phyloP scores from a whole-genome alignment of 64 coral and sea anemone genomes.

The Astreopora myriophthalma region DNA sequence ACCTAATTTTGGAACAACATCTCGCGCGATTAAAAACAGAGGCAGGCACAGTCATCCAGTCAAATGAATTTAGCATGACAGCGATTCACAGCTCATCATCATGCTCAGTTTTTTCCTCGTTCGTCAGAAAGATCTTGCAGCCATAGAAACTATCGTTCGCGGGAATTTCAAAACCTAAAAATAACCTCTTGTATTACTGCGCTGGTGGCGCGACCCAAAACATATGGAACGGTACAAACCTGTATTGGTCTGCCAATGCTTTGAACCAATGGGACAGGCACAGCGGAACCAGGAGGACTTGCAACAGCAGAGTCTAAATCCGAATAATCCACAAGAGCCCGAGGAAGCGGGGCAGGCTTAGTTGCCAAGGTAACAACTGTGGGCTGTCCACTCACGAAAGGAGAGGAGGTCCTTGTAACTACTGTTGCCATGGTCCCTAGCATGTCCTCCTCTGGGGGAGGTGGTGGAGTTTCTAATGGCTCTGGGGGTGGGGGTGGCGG shows the following conservation, averaged over 20 bases:
- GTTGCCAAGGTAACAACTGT: background rate
- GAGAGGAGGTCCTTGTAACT: background rate
- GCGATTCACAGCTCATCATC: too few species aligned
- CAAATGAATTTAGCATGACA: too few species aligned
- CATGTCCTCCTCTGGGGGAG: constrained; percentile 51
- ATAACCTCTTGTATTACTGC: too few species aligned
- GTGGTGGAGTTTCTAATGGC: constrained; percentile 61
- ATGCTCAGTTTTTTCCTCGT: too few species aligned
- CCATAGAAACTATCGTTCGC: too few species aligned
- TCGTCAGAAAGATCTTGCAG: too few species aligned
- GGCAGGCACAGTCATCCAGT: too few species aligned
- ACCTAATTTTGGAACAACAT: too few species aligned
- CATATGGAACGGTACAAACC: background rate
- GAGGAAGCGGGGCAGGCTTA: background rate
- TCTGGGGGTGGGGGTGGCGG: constrained; percentile 67
- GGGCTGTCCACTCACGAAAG: background rate
- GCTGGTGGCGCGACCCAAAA: too few species aligned
- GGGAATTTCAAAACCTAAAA: too few species aligned
- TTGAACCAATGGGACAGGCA: background rate
- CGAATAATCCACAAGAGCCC: constrained; percentile 53
- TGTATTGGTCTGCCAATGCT: background rate
- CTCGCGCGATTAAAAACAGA: too few species aligned
- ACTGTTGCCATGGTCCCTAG: background rate
- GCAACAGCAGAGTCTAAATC: constrained; percentile 28
- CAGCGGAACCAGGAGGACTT: background rate